phyloP scores from a whole-genome alignment of 2,797 vertebrate species.

The Loriculus beryllinus region DNA sequence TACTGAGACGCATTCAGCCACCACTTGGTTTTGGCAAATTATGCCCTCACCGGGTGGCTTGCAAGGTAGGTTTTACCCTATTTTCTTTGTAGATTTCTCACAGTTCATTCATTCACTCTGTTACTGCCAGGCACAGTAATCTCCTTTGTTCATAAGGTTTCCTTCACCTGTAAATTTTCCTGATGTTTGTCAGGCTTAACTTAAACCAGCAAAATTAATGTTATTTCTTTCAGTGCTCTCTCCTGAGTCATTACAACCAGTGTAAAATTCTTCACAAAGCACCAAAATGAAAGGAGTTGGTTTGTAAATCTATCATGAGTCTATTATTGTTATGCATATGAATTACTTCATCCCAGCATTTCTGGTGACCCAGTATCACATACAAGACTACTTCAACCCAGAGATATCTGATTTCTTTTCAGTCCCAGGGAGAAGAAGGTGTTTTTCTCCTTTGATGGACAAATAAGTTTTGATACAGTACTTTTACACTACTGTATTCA shows the following conservation, averaged over 20 bases:
- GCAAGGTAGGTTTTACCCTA: constrained; percentile 83
- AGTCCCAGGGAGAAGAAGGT: background rate
- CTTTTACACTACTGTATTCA: background rate
- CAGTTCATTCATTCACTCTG: background rate
- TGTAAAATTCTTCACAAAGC: background rate
- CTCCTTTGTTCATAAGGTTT: background rate
- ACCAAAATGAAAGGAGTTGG: background rate
- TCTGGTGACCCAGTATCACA: background rate
- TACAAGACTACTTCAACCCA: background rate
- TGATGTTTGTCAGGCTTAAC: background rate
- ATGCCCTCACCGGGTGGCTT: constrained; percentile 97
- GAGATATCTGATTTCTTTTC: background rate
- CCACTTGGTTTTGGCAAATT: constrained; percentile 96
- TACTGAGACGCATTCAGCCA: constrained; percentile 95
- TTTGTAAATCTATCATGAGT: background rate
- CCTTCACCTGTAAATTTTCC: background rate
- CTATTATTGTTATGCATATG: fast-evolving
- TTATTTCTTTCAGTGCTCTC: background rate
- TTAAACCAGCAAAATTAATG: background rate
- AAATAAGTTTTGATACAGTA: background rate
- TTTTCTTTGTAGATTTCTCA: background rate
- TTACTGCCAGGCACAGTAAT: background rate
- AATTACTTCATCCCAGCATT: background rate
- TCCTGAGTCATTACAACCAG: background rate
- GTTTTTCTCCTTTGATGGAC: background rate